Evolutionary conservation across 2,888 invertebrate species (phyloP).

Genomic region (Lasioglossum villosulum): DNA sequence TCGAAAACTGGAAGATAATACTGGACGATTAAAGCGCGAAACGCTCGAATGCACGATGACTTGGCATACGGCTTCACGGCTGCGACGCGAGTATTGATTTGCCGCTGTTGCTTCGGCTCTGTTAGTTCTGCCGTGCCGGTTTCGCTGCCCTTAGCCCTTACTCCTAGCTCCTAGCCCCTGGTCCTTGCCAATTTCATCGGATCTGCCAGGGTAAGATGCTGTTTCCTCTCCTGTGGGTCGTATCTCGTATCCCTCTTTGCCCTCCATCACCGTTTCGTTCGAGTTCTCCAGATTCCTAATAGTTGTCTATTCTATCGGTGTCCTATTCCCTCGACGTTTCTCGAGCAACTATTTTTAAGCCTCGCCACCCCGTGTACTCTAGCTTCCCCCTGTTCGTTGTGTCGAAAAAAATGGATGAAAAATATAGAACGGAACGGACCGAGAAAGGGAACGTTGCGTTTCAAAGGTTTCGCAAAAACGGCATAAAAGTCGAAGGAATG

Average conservation of each 20-base stretch:
- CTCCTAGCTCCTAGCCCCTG: not conserved
- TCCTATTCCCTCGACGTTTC: conserved; percentile 55
- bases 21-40: not conserved
- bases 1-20: not conserved
- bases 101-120: conserved; percentile 64
- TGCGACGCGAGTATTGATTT: conserved; percentile 78
- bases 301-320: not conserved
- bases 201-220: not conserved
- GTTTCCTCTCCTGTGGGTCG: not conserved
- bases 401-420: not conserved
- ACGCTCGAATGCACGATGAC: conserved; percentile 58
- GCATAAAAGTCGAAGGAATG: conserved; percentile 34
- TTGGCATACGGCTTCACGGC: conserved; percentile 67
- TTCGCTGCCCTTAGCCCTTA: conserved; percentile 21
- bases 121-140: conserved; percentile 40
- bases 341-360: conserved; percentile 71
- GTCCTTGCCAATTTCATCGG: conserved; percentile 13
- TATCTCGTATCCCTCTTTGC: not conserved
- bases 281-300: not conserved
- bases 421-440: conserved; percentile 17
- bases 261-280: not conserved
- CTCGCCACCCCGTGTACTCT: conserved; percentile 69
- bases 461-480: not conserved
- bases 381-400: conserved; percentile 4
- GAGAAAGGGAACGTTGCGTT: not conserved